Conservation (phyloP, 2,888 invertebrate species). For the Chymomyza fuscimana region DNA sequence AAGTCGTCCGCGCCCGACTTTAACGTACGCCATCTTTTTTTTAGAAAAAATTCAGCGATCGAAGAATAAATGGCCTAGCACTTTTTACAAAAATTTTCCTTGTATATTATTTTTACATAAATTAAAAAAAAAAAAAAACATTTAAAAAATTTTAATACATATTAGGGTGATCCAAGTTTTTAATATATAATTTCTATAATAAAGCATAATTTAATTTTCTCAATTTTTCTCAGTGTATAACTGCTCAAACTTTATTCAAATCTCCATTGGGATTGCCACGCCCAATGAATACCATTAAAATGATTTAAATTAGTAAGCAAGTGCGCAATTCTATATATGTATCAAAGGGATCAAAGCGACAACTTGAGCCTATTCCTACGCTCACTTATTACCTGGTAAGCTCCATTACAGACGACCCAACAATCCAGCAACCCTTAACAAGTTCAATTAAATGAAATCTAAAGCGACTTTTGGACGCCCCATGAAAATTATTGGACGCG, state of each 20-base stretch:
- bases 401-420: constrained; percentile 18
- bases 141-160: too few relatives aligned
- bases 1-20: too few relatives aligned
- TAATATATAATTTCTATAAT: too few relatives aligned
- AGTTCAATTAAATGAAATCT: constrained; percentile 31
- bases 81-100: too few relatives aligned
- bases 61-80: too few relatives aligned
- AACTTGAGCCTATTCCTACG: background rate
- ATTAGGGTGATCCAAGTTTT: too few relatives aligned
- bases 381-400: background rate
- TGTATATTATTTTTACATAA: too few relatives aligned
- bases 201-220: too few relatives aligned
- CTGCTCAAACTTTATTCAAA: background rate
- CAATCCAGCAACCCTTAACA: background rate
- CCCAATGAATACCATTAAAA: constrained; percentile 50
- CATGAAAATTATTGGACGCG: too few relatives aligned
- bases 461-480: background rate
- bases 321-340: constrained; percentile 2
- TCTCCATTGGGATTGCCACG: background rate
- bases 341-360: background rate
- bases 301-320: constrained; percentile 60
- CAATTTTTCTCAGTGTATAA: background rate
- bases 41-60: too few relatives aligned
- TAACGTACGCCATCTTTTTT: too few relatives aligned
- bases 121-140: too few relatives aligned